These are phyloP conservation scores for Ochotona princeps DNA, from an alignment of 2,113 vertebrate species.

Conservation along the genomic window DNA sequence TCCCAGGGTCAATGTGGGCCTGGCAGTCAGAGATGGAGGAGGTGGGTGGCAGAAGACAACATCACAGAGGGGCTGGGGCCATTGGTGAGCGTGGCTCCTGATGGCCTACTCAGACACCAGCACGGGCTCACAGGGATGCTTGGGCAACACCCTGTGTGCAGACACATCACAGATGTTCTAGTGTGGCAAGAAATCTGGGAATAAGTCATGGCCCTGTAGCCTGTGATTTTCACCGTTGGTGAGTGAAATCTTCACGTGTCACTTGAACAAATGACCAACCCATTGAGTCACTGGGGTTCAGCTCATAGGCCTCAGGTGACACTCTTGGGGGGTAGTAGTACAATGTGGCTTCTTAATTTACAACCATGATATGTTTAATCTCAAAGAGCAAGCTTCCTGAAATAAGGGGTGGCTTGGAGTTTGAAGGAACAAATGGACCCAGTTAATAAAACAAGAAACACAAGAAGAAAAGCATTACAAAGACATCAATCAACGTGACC, in stretches of 20 bases:
- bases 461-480: constrained; percentile 59
- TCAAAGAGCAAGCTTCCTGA: not conserved
- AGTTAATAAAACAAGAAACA: constrained; percentile 39
- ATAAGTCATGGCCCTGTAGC: rapidly evolving
- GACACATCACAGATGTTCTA: not conserved
- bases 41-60: not conserved
- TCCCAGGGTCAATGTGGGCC: not conserved
- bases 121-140: too few species aligned
- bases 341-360: not conserved
- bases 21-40: too few species aligned
- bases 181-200: not conserved
- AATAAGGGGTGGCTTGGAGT: not conserved
- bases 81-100: not conserved
- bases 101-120: not conserved
- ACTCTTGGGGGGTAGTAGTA: not conserved
- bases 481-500: constrained; percentile 52
- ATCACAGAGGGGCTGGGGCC: too few species aligned
- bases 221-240: not conserved
- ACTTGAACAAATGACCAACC: not conserved
- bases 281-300: not conserved
- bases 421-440: constrained; percentile 60
- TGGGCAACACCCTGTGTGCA: not conserved
- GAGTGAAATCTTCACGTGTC: not conserved
- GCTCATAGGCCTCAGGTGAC: not conserved
- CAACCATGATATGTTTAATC: not conserved